Evolutionary conservation across 2,113 vertebrate species (phyloP).

Genomic region (Chloroceryle aenea): DNA sequence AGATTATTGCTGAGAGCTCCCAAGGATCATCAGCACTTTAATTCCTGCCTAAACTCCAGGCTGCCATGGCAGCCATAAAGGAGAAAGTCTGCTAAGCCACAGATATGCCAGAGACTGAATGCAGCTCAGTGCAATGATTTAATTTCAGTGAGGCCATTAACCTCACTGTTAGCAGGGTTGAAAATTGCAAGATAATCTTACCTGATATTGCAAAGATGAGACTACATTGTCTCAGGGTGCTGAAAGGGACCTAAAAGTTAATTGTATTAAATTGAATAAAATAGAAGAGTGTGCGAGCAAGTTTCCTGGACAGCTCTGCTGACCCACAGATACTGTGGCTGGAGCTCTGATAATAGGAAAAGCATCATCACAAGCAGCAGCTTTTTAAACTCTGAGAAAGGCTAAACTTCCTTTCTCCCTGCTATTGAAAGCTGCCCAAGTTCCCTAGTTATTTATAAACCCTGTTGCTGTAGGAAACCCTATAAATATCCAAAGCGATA

Average conservation of each 20-base stretch:
- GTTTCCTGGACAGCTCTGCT: background rate
- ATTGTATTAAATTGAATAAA: background rate
- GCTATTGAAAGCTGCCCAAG: background rate
- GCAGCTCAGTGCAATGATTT: background rate
- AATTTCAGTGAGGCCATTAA: background rate
- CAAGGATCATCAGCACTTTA: background rate
- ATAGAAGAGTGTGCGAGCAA: accelerated
- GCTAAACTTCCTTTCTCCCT: background rate
- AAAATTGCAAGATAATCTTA: background rate
- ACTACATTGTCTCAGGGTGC: background rate
- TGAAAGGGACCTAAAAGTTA: background rate
- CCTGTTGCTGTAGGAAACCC: background rate
- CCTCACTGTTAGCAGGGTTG: background rate
- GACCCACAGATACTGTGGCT: background rate
- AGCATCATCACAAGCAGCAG: background rate
- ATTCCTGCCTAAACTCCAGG: background rate
- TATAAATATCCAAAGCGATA: conserved; percentile 33
- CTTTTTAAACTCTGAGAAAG: background rate
- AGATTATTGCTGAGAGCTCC: background rate
- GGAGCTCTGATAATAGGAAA: background rate
- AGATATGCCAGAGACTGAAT: background rate
- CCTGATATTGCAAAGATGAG: background rate
- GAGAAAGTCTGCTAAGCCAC: background rate
- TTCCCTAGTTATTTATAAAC: conserved; percentile 35
- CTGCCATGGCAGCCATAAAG: background rate